Percentiles rank a stretch among this genome's conserved stretches.
Conservation (phyloP, 1,140 invertebrate species). For the Zophobas morio region DNA sequence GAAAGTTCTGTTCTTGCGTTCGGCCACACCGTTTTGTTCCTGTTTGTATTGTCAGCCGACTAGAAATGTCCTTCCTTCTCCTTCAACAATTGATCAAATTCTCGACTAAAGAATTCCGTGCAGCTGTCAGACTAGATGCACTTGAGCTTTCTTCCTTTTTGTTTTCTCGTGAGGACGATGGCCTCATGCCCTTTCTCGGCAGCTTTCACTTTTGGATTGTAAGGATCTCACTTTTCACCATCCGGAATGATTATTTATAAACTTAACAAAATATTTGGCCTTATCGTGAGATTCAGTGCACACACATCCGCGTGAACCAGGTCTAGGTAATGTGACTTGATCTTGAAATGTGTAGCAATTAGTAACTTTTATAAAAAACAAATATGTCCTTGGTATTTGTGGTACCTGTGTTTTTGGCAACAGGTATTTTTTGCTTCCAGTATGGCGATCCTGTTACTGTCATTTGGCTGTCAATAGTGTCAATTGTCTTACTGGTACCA, state of each 20-base stretch:
- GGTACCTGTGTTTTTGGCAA: no score
- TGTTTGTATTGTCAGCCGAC: constrained; percentile 63
- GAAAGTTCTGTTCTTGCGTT: constrained; percentile 59
- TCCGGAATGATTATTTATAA: constrained; percentile 60
- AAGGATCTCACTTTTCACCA: constrained; percentile 59
- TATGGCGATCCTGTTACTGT: no score
- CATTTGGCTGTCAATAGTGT: no score
- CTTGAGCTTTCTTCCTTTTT: background rate
- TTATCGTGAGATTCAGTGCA: constrained; percentile 52
- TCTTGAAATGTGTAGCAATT: no score
- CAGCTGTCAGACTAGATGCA: background rate
- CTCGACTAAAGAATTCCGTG: background rate
- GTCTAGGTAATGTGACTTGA: background rate
- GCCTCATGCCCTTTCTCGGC: background rate
- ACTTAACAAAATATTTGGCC: constrained; percentile 57
- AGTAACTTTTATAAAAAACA: no score
- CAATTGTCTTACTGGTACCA: no score
- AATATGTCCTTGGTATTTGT: no score
- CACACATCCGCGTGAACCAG: constrained; percentile 61
- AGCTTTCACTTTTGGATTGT: constrained; percentile 37
- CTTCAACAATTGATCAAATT: background rate
- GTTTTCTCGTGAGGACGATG: background rate
- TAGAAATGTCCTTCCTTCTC: constrained; percentile 21
- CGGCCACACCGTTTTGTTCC: constrained; percentile 66
- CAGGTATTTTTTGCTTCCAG: no score